These are phyloP conservation scores for Cataglyphis albicans DNA, from an alignment of 2,888 invertebrate genomes.

Conservation along the genomic window DNA sequence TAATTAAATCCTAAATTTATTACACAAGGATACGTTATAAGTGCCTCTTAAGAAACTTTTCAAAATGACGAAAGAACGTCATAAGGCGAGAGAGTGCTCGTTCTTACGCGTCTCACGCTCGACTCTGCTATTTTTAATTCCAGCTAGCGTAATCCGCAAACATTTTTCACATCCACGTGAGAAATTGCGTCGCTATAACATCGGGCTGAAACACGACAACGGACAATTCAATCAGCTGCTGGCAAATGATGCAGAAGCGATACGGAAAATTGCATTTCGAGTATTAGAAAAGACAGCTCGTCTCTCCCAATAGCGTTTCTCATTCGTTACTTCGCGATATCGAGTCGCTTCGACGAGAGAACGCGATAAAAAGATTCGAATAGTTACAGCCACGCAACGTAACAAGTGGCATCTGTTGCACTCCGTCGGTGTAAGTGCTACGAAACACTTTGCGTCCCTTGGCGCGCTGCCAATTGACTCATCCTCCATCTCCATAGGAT, in stretches of 20 bases:
- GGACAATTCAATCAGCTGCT: background rate
- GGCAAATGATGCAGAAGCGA: background rate
- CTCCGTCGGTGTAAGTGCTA: conserved; percentile 78
- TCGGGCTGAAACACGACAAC: background rate
- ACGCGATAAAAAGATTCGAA: conserved; percentile 38
- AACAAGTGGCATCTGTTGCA: conserved; percentile 86
- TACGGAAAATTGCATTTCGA: background rate
- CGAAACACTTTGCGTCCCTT: conserved; percentile 81
- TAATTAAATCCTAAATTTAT: background rate
- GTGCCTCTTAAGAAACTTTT: background rate
- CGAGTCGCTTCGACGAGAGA: conserved; percentile 22
- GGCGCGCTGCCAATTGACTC: conserved; percentile 84
- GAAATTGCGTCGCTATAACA: conserved; percentile 4
- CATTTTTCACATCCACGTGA: conserved; percentile 4
- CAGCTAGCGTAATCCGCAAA: conserved; percentile 9
- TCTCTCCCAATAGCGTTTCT: background rate
- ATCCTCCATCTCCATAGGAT: conserved; percentile 60
- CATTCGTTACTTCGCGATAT: conserved; percentile 2
- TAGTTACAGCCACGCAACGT: conserved; percentile 72
- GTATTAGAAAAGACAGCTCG: background rate
- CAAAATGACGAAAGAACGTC: background rate
- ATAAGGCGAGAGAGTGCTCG: background rate
- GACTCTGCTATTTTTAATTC: conserved; percentile 16
- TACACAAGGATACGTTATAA: background rate
- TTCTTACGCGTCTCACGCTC: background rate